These are phyloP conservation scores for Zonitis immaculata DNA, from an alignment of 2,888 invertebrate species.

Conservation along the genomic window DNA sequence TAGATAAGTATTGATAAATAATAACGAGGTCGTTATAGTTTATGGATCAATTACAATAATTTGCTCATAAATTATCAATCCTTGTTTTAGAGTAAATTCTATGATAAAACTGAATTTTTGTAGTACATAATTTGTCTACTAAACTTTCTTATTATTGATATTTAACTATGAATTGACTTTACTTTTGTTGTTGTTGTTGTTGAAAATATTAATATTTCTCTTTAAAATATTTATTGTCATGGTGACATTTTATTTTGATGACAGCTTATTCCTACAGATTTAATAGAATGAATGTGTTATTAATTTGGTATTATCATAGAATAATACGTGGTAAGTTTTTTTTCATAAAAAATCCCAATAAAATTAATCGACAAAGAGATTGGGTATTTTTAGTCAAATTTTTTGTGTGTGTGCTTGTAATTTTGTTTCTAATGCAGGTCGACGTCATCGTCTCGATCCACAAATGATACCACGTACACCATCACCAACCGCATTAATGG, in stretches of 20 bases:
- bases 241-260: neutral
- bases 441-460: conserved; percentile 43
- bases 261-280: neutral
- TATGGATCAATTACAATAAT: neutral
- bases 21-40: neutral
- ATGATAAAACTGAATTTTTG: too few relatives aligned
- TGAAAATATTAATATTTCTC: too few relatives aligned
- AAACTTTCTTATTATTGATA: too few relatives aligned
- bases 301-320: neutral
- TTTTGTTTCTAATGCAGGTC: conserved; percentile 15
- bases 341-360: neutral
- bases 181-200: too few relatives aligned
- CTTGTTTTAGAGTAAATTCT: too few relatives aligned
- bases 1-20: neutral
- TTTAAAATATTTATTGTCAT: neutral
- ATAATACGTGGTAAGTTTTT: neutral
- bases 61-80: too few relatives aligned
- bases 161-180: too few relatives aligned
- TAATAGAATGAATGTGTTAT: neutral
- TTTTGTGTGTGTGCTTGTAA: neutral
- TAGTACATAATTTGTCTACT: too few relatives aligned
- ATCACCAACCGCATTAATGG: conserved; percentile 44
- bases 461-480: conserved; percentile 51
- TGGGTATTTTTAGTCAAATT: neutral
- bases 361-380: neutral